Percentiles rank a stretch among this genome's conserved stretches.
Conservation (phyloP, 1,140 invertebrate genomes). For the Drosophila burlai region DNA sequence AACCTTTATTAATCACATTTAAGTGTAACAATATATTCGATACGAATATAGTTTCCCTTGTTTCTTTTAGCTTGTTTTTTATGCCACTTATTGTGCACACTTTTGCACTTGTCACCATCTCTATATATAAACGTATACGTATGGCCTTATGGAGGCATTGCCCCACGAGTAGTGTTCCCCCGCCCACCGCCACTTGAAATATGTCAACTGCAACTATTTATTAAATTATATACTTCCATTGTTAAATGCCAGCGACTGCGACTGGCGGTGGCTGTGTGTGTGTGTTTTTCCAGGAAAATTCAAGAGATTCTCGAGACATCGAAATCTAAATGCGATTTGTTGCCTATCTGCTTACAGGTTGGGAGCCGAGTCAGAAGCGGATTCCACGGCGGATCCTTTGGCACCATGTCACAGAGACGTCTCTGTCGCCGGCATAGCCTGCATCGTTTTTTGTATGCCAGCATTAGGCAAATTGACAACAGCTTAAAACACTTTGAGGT, state of each 20-base stretch:
- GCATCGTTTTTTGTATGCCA: conserved; percentile 25
- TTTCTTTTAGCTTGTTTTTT: conserved; percentile 60
- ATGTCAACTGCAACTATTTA: conserved; percentile 84
- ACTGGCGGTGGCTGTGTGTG: conserved; percentile 12
- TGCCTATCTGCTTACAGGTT: conserved; percentile 67
- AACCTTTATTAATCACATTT: background rate
- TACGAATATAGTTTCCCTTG: background rate
- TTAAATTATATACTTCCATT: conserved; percentile 81
- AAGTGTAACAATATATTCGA: conserved; percentile 15
- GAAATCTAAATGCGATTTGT: conserved; percentile 57
- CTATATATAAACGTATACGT: conserved; percentile 38
- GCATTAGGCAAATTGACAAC: conserved; percentile 80
- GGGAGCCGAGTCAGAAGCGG: conserved; percentile 27
- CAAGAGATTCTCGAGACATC: conserved; percentile 45
- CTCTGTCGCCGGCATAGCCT: conserved; percentile 2
- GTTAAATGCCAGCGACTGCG: conserved; percentile 67
- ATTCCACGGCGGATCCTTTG: conserved; percentile 5
- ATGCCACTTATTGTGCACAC: conserved; percentile 71
- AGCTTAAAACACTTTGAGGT: conserved; percentile 77
- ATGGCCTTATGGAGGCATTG: conserved; percentile 52
- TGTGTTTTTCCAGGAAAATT: conserved; percentile 32
- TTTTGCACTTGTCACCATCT: conserved; percentile 69
- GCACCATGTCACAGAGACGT: conserved; percentile 54
- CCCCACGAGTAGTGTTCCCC: conserved; percentile 42
- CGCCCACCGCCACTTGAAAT: conserved; percentile 70